Evolutionary conservation across 64 coral and sea anemone genomes (phyloP), one percentile per base, ranked within the genome.

Genomic region (Astreopora myriophthalma): DNA sequence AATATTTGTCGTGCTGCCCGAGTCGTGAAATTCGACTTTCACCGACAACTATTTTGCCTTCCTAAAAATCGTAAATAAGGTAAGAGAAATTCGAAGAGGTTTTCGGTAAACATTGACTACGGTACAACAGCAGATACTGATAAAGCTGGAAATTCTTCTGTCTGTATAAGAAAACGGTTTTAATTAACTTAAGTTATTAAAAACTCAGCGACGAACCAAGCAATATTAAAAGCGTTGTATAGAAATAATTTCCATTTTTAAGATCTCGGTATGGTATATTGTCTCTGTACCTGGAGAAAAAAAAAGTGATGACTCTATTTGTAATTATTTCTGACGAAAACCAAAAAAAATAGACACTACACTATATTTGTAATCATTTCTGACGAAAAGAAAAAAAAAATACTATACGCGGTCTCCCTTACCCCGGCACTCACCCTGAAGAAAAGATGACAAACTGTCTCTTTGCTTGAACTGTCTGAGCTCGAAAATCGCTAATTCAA

Each of bases 171-270:
- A 79, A 79, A 30, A 79, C 26, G 75, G 23, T 32, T 55, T 83
- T 83, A 37, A 83, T 61, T 36, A 83, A 38, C 44, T 44, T 1
- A 2, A 25, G 13, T 57, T 12, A 79, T 79, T 79, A 31, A 79
- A 76, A 79, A 55, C 75, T 76, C n/a, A 25, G 48, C 39, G 25
- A 48, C 75, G 32, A 46, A 55, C 25, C 75, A 55, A 79, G 22
- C 26, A 27, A 79, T 52, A 52, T 52, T 30, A 55, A 79, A 20
- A 79, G 75, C 14, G 2, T 28, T 55, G 25, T 20, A 33, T 79
- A 22, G 22, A 73, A 73, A 73, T 23, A 37, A 34, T 73, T 73
- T 38, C 32, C 33, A 73, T 35, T 7, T 22, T 37, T 37, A n/a
- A 73, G 17, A 73, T 73, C 33, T 37, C 51, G 10, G 51, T 16